phyloP scores from a whole-genome alignment of 1,140 invertebrate species.

The Papilio polytes region DNA sequence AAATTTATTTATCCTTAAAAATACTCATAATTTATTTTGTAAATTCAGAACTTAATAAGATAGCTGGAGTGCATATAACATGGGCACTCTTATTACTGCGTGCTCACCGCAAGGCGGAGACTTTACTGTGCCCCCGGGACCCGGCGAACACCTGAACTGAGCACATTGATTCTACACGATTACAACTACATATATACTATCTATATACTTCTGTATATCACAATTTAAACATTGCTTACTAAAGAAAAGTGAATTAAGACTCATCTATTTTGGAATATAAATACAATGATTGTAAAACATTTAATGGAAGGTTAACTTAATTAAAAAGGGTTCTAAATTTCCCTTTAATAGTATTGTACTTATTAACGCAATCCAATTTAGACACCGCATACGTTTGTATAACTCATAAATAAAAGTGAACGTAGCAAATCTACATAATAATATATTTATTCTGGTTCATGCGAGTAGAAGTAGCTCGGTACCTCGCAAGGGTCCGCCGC shows the following conservation, averaged over 20 bases:
- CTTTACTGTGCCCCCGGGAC: constrained; percentile 73
- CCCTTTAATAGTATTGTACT: constrained; percentile 15
- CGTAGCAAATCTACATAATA: constrained; percentile 50
- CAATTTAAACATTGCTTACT: neutral
- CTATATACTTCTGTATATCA: neutral
- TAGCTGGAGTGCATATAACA: constrained; percentile 42
- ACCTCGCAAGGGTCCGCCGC: constrained; percentile 72
- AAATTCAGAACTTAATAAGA: constrained; percentile 39
- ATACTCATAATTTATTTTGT: neutral
- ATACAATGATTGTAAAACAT: too few species aligned
- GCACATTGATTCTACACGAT: constrained; percentile 77
- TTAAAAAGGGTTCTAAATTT: neutral
- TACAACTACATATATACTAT: constrained; percentile 41
- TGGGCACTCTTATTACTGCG: constrained; percentile 45
- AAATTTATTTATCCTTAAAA: neutral
- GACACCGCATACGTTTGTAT: constrained; percentile 22
- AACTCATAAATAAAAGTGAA: constrained; percentile 27
- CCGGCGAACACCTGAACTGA: constrained; percentile 63
- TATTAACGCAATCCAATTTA: constrained; percentile 39
- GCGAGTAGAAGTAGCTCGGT: constrained; percentile 60
- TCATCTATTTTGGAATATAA: too few species aligned
- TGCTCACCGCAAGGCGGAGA: constrained; percentile 63
- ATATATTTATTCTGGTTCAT: constrained; percentile 73
- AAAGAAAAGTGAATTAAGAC: neutral
- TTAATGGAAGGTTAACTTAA: neutral